Evolutionary conservation across 2,888 invertebrate species (phyloP), one percentile per base, ranked within the genome.

Genomic region (Scaeva pyrastri): DNA sequence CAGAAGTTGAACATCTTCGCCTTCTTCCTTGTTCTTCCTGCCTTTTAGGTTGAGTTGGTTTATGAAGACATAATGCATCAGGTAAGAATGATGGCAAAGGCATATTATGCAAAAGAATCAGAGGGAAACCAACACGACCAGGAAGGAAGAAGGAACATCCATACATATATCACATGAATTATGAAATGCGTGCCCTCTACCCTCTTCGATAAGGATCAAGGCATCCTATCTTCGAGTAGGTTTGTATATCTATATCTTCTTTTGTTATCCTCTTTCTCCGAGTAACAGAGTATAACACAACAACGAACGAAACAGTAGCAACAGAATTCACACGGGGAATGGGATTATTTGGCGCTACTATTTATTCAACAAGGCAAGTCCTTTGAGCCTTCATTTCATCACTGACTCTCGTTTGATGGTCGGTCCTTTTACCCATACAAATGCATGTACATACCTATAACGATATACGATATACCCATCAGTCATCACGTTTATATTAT

Each of bases 331-430:
- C 86, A 86, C 82, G 86, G 77, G 62, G 77, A 82, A 86, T 86
- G 82, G 73, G 86, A 86, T 86, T 86, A 86, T 86, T 86, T 86
- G 86, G 86, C 86, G 86, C 86, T 86, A 82, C 64, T 64, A 66
- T 48, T n/a, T 31, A 41, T 62, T 64, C 77, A 84, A 80, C 66
- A 82, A 66, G 75, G 77, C 39, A 31, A 81, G 56, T 66, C 26
- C 66, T 31, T 74, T 60, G 60, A 60, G 60, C 19, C 19, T 39
- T 58, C 19, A n/a, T n/a, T n/a, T n/a, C n/a, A n/a, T n/a, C n/a
- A 2, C 1, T 58, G 58, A 0, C 31, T 31, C 31, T 39, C 58
- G 6, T 16, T 60, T 21, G 31, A 10, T 70, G 31, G 14, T 70
- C 11, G 12, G 62, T 50, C 62, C 36, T 16, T 43, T 41, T 56